A percentile compares a stretch with the other conserved stretches of the same genome.
These are phyloP conservation scores for Centropus unirufus DNA, from an alignment of 2,113 vertebrate species.

Conservation along the genomic window DNA sequence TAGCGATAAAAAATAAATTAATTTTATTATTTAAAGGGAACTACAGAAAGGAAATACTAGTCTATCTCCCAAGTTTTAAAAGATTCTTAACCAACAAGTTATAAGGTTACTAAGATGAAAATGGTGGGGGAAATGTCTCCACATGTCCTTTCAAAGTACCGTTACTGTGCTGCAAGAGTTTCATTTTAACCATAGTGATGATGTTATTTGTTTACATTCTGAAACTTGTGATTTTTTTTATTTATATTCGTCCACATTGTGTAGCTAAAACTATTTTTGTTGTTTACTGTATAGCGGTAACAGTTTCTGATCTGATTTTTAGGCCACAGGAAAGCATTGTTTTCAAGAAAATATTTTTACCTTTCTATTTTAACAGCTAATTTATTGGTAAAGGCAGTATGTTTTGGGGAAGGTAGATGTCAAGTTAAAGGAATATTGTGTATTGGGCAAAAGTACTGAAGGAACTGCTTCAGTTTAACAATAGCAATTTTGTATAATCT, in stretches of 20 bases:
- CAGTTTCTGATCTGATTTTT: background rate
- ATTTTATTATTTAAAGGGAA: background rate
- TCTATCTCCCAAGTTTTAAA: background rate
- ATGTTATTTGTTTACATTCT: background rate
- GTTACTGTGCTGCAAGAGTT: background rate
- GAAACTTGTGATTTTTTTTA: background rate
- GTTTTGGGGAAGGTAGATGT: background rate
- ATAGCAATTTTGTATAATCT: background rate
- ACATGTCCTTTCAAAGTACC: background rate
- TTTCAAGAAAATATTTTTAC: background rate
- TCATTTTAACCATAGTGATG: background rate
- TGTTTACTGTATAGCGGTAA: background rate
- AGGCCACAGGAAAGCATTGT: background rate
- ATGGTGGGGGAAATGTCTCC: background rate
- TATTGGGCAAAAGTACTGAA: background rate
- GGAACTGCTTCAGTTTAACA: background rate
- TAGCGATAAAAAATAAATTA: background rate
- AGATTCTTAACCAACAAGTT: background rate
- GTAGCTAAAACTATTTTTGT: background rate
- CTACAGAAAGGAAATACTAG: background rate
- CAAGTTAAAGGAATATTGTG: background rate
- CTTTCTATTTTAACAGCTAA: background rate
- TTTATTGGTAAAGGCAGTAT: background rate
- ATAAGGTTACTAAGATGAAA: background rate
- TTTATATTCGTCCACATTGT: background rate